Conservation (phyloP, 2,888 invertebrate genomes). For the Epistrophe eligans region DNA sequence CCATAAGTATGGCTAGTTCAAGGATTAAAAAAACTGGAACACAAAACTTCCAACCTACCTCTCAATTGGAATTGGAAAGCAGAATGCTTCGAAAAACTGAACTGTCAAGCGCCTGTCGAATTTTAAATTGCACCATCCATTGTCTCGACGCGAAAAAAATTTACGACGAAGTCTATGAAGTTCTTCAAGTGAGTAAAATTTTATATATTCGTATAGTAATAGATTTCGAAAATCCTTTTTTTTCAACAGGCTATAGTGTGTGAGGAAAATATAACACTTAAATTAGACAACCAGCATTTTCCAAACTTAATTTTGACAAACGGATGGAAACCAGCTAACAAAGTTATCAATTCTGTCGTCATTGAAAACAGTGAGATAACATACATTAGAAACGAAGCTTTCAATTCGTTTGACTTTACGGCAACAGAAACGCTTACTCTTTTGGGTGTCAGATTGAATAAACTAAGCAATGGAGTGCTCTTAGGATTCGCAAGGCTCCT, state of each 20-base stretch:
- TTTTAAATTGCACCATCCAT: conserved; percentile 61
- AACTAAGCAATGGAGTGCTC: conserved; percentile 78
- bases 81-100: neutral
- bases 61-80: neutral
- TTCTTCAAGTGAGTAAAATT: conserved; percentile 70
- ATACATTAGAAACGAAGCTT: conserved; percentile 78
- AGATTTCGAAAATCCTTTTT: neutral
- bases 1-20: conserved; percentile 2
- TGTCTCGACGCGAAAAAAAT: conserved; percentile 69
- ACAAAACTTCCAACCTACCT: neutral
- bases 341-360: conserved; percentile 76
- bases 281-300: conserved; percentile 76
- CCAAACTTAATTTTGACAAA: conserved; percentile 62
- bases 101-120: conserved; percentile 54
- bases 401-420: conserved; percentile 79
- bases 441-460: conserved; percentile 72
- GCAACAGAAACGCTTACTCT: conserved; percentile 77
- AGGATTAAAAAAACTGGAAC: neutral
- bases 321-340: conserved; percentile 75
- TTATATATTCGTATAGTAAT: neutral
- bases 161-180: conserved; percentile 46
- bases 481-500: conserved; percentile 79
- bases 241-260: conserved; percentile 73
- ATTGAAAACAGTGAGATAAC: conserved; percentile 76
- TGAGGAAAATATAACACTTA: conserved; percentile 65